These are phyloP conservation scores for Erythrolamprus reginae DNA, from an alignment of 2,113 vertebrate species.

Conservation along the genomic window DNA sequence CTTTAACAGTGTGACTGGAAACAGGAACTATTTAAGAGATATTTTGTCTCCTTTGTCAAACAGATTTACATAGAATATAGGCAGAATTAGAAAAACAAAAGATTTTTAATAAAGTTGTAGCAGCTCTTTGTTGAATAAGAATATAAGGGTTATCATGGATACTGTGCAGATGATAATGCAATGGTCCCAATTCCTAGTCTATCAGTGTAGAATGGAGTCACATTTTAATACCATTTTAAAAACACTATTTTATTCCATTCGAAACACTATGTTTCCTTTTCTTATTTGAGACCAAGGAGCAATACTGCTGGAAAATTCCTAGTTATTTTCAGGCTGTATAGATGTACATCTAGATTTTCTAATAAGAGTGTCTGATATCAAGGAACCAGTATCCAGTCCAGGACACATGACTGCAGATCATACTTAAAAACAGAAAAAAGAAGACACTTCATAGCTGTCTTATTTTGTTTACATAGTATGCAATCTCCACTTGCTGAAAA, in stretches of 20 bases:
- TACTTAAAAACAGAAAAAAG: not conserved
- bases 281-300: not conserved
- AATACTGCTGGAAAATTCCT: not conserved
- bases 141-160: not conserved
- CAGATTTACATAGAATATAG: not conserved
- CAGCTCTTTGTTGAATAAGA: not conserved
- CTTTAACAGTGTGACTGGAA: not conserved
- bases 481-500: not conserved
- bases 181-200: not conserved
- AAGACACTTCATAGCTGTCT: not conserved
- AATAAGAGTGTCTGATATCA: not conserved
- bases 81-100: not conserved
- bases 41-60: not conserved
- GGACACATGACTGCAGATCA: not conserved
- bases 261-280: not conserved
- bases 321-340: not conserved
- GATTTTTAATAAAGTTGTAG: not conserved
- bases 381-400: not conserved
- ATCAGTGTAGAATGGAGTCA: not conserved
- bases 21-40: not conserved
- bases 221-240: not conserved
- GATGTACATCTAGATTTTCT: not conserved
- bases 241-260: not conserved
- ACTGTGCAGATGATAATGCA: not conserved
- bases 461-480: not conserved